phyloP scores from a whole-genome alignment of 2,888 invertebrate species.

The Uloborus plumipes region DNA sequence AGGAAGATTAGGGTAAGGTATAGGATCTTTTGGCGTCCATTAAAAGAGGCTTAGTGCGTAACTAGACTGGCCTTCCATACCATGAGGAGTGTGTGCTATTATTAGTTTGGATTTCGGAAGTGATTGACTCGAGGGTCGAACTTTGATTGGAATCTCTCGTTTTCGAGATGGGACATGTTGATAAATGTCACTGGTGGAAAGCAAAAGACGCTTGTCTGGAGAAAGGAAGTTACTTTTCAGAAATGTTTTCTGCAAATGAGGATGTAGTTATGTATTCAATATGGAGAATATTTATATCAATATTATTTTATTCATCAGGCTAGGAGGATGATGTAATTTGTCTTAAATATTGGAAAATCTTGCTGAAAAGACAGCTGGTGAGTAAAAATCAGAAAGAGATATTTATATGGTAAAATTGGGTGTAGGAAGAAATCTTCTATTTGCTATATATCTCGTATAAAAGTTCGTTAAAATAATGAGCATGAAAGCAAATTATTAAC shows the following conservation, averaged over 20 bases:
- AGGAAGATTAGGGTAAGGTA: slow-evolving; percentile 11
- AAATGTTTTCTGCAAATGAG: neutral
- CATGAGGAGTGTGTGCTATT: slow-evolving; percentile 28
- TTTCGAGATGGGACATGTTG: slow-evolving; percentile 23
- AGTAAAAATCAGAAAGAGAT: too few relatives aligned
- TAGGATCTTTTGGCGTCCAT: slow-evolving; percentile 46
- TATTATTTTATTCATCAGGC: too few relatives aligned
- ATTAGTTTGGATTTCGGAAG: slow-evolving; percentile 26
- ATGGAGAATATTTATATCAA: too few relatives aligned
- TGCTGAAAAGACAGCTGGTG: too few relatives aligned
- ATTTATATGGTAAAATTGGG: too few relatives aligned
- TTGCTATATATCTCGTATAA: too few relatives aligned
- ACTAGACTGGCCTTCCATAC: slow-evolving; percentile 38
- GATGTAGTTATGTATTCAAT: too few relatives aligned
- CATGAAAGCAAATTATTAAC: too few relatives aligned
- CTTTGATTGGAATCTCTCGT: slow-evolving; percentile 7
- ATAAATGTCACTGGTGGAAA: slow-evolving; percentile 20
- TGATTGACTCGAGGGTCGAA: slow-evolving; percentile 38
- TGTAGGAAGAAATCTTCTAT: too few relatives aligned
- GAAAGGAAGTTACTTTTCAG: slow-evolving; percentile 11
- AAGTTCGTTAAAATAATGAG: too few relatives aligned
- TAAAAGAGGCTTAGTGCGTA: slow-evolving; percentile 47
- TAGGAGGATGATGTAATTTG: too few relatives aligned
- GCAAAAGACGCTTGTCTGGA: slow-evolving; percentile 18
- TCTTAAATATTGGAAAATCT: too few relatives aligned